Conservation (phyloP, 2,797 vertebrate genomes). For the Scolopax bukidnonensis region DNA sequence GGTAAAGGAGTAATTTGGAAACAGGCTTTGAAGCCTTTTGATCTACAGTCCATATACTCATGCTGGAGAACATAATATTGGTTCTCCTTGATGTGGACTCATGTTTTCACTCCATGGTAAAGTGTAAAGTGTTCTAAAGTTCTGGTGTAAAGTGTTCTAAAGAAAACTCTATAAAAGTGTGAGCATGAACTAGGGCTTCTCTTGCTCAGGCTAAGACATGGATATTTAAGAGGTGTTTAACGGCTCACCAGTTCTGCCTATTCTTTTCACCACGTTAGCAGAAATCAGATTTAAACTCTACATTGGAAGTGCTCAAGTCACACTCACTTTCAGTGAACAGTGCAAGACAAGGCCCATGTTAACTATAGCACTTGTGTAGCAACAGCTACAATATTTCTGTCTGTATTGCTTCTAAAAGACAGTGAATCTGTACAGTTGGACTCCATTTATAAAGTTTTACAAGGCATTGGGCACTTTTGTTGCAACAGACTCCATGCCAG, state of each 20-base stretch:
- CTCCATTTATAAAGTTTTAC: constrained; percentile 22
- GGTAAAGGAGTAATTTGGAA: background rate
- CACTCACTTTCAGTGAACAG: accelerated
- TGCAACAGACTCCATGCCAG: constrained; percentile 22
- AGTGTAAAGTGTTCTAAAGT: background rate
- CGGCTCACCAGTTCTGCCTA: background rate
- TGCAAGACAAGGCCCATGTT: background rate
- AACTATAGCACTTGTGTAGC: background rate
- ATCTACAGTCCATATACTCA: background rate
- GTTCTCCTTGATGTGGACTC: background rate
- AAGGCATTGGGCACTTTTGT: background rate
- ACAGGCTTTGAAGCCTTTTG: background rate
- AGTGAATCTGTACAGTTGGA: background rate
- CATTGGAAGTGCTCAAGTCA: background rate
- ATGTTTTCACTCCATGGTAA: background rate
- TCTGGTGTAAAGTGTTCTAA: background rate
- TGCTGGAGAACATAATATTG: background rate
- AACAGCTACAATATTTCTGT: background rate
- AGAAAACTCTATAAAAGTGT: background rate
- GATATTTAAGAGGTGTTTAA: background rate
- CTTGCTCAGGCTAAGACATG: background rate
- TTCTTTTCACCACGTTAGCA: background rate
- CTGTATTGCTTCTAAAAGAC: background rate
- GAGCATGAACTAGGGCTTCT: background rate
- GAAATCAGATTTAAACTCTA: background rate